Evolutionary conservation across 1,140 invertebrate genomes (phyloP), one percentile per base, ranked within the genome.

Genomic region (Temnothorax curvispinosus): DNA sequence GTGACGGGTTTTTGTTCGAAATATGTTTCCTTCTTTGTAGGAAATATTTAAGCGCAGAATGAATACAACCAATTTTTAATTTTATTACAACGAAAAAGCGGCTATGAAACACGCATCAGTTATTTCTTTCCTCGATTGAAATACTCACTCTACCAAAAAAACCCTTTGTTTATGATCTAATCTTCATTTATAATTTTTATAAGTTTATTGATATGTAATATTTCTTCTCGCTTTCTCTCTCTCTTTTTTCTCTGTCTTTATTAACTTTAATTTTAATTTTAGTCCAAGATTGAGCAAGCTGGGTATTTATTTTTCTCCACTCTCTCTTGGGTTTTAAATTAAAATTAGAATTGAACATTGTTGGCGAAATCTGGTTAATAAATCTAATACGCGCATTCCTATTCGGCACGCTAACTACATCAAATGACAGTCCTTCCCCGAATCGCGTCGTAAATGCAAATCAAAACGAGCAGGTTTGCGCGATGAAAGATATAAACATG

Each of bases 401-500:
- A 32, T 3, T 6, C 13, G 21, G 35, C 74, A 35, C 27, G 75
- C 41, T 47, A 75, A 78, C 18, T 9, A 47, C 58, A 21, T 11
- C 38, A 41, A 58, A 41, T 41, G 44, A 15, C 41, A 77, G 56
- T 60, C 21, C 11, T 62, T 44, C 44, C 18, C 1, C 56, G 27
- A 13, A 11, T 62, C 11, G n/a, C 21, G 35, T 81, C 47, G 21
- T 44, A 35, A 44, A 81, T 21, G 41, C 67, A 74, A 82, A 82
- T 74, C 67, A 60, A 82, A 82, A 38, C 15, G 67, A 44, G 35
- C 77, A 44, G 21, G 50, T 69, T 56, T 18, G 2, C 50, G 21
- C 47, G 77, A 81, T 69, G 65, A 54, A 81, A 56, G 77, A 80
- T 67, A 54, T 47, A 78, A 9, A 9, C 44, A 21, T 80, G 69